Evolutionary conservation across 2,888 invertebrate genomes (phyloP), one percentile per base, ranked within the genome.

Genomic region (Meghimatium bilineatum): DNA sequence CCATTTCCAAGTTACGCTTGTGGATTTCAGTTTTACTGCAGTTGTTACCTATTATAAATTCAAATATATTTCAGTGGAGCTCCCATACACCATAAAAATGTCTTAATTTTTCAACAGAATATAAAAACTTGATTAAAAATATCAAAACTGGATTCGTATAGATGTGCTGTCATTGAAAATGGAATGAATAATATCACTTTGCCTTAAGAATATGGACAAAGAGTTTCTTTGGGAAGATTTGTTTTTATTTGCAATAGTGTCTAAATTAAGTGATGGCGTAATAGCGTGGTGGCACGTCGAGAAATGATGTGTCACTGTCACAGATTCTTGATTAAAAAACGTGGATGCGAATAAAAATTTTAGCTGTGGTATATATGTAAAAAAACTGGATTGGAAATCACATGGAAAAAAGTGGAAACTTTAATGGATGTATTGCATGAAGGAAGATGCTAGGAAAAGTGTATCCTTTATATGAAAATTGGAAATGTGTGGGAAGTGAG

Each of bases 231-330:
- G 44, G 38, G 72, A 17, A 72, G 72, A 72, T n/a, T 66, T 5
- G 29, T 32, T 32, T 32, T 5, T n/a, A 14, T 56, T 56, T 56
- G 20, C 20, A 26, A 12, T 26, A n/a, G 10, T 56, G 14, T 26
- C 44, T 72, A 44, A 72, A 72, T 44, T 44, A 38, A 72, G 44
- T 72, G 72, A 72, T 72, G 72, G 44, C 44, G 72, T 72, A 72
- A 72, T n/a, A 44, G 44, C n/a, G 14, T 44, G 38, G n/a, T n/a
- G 72, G 12, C 36, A 69, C 8, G 72, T 23, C 14, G 29, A 12
- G 44, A 44, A 72, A 72, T n/a, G 12, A 14, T 26, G 17, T n/a
- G 72, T 26, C 44, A 44, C 5, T 72, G n/a, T 72, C 23, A 23
- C 36, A 23, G 23, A 20, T 20, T 36, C 17, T 69, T 5, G 36